phyloP scores from a whole-genome alignment of 2,113 vertebrate species.

The Sinocyclocheilus maitianheensis region DNA sequence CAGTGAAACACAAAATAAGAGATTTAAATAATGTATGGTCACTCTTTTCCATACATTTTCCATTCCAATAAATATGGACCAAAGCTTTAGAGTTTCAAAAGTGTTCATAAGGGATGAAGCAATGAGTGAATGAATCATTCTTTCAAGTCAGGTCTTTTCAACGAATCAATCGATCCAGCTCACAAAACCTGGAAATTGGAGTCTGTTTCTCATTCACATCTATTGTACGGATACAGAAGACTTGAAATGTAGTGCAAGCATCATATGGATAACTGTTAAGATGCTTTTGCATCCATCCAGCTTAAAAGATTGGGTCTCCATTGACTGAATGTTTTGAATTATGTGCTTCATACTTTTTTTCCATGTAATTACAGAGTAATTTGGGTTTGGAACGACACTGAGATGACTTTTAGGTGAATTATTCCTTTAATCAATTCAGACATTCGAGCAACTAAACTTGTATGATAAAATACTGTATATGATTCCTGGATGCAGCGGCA shows the following conservation, averaged over 20 bases:
- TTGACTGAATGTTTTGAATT: neutral
- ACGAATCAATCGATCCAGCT: too few relatives aligned
- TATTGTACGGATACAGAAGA: too few relatives aligned
- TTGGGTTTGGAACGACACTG: neutral
- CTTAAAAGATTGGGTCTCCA: neutral
- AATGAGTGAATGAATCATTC: too few relatives aligned
- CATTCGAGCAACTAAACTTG: neutral
- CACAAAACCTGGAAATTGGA: too few relatives aligned
- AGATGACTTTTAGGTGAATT: neutral
- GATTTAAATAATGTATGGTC: neutral
- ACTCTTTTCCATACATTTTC: too few relatives aligned
- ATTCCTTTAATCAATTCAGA: neutral
- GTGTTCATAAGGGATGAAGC: too few relatives aligned
- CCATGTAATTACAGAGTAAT: neutral
- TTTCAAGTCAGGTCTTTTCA: too few relatives aligned
- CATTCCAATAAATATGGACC: too few relatives aligned
- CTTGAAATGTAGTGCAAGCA: neutral
- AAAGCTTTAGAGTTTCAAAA: too few relatives aligned
- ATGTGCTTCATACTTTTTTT: neutral
- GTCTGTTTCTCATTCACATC: too few relatives aligned
- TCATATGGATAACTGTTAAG: neutral
- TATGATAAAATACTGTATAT: neutral
- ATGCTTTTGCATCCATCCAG: neutral
- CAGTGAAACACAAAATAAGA: too few relatives aligned
- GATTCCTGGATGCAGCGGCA: neutral